Evolutionary conservation across 2,113 vertebrate genomes (phyloP).

Genomic region (Takifugu bimaculatus): DNA sequence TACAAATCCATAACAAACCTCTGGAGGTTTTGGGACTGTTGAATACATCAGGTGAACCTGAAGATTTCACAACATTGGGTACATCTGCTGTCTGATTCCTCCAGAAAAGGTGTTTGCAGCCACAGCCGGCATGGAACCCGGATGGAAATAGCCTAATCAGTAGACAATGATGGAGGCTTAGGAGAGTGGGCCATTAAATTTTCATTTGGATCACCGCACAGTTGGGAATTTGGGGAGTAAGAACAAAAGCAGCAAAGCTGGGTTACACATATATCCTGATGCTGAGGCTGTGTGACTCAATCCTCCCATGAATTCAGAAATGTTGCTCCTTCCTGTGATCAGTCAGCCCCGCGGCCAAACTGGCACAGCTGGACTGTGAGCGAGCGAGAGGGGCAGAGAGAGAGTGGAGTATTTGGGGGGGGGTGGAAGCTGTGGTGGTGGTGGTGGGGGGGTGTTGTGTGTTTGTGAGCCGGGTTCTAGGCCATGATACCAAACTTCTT

Average conservation of each 20-base stretch:
- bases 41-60: not conserved
- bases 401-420: conserved; percentile 35
- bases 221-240: conserved; percentile 31
- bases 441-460: conserved; percentile 18
- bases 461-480: conserved; percentile 47
- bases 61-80: not conserved
- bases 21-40: not conserved
- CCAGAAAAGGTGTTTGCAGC: no score
- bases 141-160: conserved; percentile 26
- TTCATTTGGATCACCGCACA: conserved; percentile 55
- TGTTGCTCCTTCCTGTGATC: conserved; percentile 73
- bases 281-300: conserved; percentile 62
- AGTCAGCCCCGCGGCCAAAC: conserved; percentile 71
- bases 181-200: conserved; percentile 60
- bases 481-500: conserved; percentile 71
- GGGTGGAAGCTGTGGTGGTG: conserved; percentile 11
- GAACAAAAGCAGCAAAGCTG: conserved; percentile 42
- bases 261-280: conserved; percentile 47
- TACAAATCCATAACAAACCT: not conserved
- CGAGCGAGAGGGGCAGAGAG: conserved; percentile 38
- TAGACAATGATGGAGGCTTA: conserved; percentile 40
- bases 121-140: conserved; percentile 18
- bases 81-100: not conserved
- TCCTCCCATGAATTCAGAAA: conserved; percentile 73
- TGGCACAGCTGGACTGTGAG: conserved; percentile 66